phyloP scores from a whole-genome alignment of 2,113 vertebrate genomes.

The Archilochus colubris region DNA sequence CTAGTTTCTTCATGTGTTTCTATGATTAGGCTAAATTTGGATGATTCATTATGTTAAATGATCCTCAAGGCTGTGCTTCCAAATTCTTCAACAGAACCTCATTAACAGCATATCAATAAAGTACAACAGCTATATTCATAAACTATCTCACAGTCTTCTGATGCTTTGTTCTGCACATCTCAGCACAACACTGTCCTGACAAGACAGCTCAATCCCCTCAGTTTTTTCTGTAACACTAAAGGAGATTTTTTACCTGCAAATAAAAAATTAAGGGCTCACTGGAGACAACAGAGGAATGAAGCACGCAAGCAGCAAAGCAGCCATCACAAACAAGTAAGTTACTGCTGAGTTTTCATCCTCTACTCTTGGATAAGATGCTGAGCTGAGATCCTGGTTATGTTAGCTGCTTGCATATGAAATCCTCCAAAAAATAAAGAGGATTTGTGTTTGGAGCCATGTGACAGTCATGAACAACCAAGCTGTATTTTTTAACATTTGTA shows the following conservation, averaged over 20 bases:
- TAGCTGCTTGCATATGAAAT: neutral
- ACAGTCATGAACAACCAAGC: too few relatives aligned
- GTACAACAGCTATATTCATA: neutral
- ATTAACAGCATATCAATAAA: constrained; percentile 48
- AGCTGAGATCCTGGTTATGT: neutral
- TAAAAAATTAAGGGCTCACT: neutral
- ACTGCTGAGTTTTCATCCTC: neutral
- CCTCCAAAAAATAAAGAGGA: too few relatives aligned
- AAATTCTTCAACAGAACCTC: neutral
- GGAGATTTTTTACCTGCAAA: neutral
- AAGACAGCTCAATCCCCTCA: neutral
- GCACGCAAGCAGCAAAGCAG: neutral
- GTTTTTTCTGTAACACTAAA: neutral
- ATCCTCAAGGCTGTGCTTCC: neutral
- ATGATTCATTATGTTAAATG: constrained; percentile 37
- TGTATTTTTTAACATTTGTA: too few relatives aligned
- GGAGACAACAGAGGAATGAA: neutral
- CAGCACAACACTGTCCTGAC: neutral
- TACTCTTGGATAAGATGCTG: neutral
- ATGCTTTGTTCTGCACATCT: neutral
- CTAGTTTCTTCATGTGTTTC: constrained; percentile 30
- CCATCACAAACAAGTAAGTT: neutral
- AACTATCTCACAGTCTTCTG: neutral
- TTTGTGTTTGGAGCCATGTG: too few relatives aligned
- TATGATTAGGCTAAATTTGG: constrained; percentile 59